These are phyloP conservation scores for Hyalella azteca DNA, from an alignment of 2,888 invertebrate genomes.

Conservation along the genomic window DNA sequence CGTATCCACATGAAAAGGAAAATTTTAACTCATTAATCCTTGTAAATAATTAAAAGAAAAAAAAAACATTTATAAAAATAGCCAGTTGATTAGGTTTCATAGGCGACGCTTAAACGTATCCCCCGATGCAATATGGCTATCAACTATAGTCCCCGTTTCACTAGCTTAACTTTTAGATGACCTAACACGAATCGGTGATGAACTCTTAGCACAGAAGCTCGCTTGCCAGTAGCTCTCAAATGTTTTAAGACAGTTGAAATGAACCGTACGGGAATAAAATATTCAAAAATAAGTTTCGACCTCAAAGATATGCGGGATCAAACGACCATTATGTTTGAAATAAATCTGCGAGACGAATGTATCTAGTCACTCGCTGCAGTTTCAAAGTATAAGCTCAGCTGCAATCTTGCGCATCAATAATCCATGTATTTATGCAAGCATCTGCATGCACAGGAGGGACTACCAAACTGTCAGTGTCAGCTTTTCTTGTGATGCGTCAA, in stretches of 20 bases:
- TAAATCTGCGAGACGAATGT: constrained; percentile 16
- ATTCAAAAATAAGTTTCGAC: constrained; percentile 13
- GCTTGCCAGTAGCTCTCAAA: neutral
- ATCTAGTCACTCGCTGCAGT: constrained; percentile 27
- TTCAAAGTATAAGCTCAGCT: constrained; percentile 34
- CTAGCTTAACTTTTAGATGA: too few species aligned
- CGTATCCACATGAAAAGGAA: too few species aligned
- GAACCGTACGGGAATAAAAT: neutral
- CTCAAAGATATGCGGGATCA: constrained; percentile 13
- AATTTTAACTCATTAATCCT: too few species aligned
- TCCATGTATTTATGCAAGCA: constrained; percentile 28
- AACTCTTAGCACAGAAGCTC: neutral
- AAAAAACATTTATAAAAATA: too few species aligned
- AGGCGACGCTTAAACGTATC: too few species aligned
- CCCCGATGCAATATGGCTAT: too few species aligned
- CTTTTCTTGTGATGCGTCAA: constrained; percentile 21
- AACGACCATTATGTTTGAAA: constrained; percentile 11
- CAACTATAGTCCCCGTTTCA: too few species aligned
- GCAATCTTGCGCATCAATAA: constrained; percentile 35
- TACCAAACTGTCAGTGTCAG: constrained; percentile 26
- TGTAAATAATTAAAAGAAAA: too few species aligned
- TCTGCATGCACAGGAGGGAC: constrained; percentile 27
- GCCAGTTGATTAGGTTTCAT: too few species aligned
- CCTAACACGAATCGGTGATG: too few species aligned
- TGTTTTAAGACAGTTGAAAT: neutral